phyloP scores from a whole-genome alignment of 2,797 vertebrate genomes.

The Chromis chromis region DNA sequence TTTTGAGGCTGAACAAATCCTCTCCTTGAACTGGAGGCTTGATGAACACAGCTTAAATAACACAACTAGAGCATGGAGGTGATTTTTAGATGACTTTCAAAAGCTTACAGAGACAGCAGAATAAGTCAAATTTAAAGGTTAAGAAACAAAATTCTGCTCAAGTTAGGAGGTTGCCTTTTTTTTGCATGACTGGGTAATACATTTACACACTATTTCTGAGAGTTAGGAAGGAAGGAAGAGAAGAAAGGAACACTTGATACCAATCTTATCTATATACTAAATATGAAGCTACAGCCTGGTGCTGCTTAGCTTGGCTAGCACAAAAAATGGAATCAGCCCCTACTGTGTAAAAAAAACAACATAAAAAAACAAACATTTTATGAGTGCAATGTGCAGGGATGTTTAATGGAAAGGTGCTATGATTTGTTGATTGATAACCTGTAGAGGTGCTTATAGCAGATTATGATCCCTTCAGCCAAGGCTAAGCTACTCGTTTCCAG shows the following conservation, averaged over 20 bases:
- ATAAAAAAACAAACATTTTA: not conserved
- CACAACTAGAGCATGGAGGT: slow-evolving; percentile 6
- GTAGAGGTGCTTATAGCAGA: not conserved
- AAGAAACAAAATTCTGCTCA: not conserved
- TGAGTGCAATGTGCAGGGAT: not conserved
- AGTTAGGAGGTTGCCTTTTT: not conserved
- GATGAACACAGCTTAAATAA: slow-evolving; percentile 34
- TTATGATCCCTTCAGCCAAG: not conserved
- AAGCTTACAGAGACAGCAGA: slow-evolving; percentile 17
- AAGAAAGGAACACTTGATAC: not conserved
- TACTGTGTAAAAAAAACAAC: too few relatives aligned
- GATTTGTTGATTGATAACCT: not conserved
- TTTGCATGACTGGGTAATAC: not conserved
- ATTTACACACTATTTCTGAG: not conserved
- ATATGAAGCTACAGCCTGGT: not conserved
- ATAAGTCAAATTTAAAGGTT: slow-evolving; percentile 14
- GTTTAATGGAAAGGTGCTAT: not conserved
- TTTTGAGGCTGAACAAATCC: slow-evolving; percentile 68
- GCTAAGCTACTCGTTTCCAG: not conserved
- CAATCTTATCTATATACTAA: too few relatives aligned
- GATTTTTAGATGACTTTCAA: slow-evolving; percentile 36
- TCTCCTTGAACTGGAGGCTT: slow-evolving; percentile 28
- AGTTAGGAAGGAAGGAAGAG: not conserved
- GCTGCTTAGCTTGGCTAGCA: not conserved
- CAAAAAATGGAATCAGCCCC: not conserved